Conservation (phyloP, 2,888 invertebrate species). For the Nipponacmea schrenckii region DNA sequence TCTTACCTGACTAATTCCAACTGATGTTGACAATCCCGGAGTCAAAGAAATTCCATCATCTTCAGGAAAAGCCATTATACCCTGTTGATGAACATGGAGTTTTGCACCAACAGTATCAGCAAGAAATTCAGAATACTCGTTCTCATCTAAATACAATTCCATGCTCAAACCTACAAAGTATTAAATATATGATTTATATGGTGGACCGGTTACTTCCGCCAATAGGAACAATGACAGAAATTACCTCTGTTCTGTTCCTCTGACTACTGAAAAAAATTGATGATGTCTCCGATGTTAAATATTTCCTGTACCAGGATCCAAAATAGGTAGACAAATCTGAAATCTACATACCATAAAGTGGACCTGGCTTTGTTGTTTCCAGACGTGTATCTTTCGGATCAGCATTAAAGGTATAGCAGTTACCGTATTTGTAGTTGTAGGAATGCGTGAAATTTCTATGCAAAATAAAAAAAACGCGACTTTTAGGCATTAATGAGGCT, state of each 20-base stretch:
- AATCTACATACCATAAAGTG: slow-evolving; percentile 59
- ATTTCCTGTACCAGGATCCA: too few species aligned
- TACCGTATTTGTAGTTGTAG: slow-evolving; percentile 56
- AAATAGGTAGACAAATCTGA: too few species aligned
- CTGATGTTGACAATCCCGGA: slow-evolving; percentile 52
- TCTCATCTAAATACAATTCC: slow-evolving; percentile 53
- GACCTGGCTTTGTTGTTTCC: slow-evolving; percentile 50
- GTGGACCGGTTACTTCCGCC: not conserved
- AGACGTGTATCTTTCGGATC: slow-evolving; percentile 25
- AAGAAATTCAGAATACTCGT: slow-evolving; percentile 57
- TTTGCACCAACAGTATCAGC: slow-evolving; percentile 63
- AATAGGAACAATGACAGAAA: not conserved
- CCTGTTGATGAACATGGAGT: slow-evolving; percentile 61
- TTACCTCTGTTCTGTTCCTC: too few species aligned
- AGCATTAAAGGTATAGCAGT: slow-evolving; percentile 61
- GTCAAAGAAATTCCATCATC: slow-evolving; percentile 55
- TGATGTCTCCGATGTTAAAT: too few species aligned
- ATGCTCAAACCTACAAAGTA: slow-evolving; percentile 46
- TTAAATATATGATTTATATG: too few species aligned
- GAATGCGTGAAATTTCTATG: slow-evolving; percentile 60
- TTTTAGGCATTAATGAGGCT: too few species aligned
- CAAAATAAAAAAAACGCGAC: not conserved
- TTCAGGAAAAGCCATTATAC: slow-evolving; percentile 58
- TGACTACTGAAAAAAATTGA: not conserved
- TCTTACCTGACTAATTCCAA: slow-evolving; percentile 55